Evolutionary conservation across 2,888 invertebrate genomes (phyloP).

Genomic region (Tenthredo mesomela): DNA sequence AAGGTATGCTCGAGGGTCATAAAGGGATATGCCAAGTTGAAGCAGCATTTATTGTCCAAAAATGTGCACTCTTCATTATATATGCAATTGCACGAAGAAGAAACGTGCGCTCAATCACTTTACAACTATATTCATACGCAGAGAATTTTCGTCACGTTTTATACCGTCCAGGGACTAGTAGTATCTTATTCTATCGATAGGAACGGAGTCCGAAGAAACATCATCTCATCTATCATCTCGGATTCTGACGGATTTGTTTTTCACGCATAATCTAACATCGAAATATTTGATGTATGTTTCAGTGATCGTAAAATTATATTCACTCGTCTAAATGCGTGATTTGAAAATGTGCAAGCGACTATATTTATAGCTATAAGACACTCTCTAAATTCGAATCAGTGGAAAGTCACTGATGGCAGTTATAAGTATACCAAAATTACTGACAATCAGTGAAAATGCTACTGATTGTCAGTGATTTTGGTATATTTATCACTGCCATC

Average conservation of each 20-base stretch:
- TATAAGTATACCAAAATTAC: too few species aligned
- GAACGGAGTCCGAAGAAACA: neutral
- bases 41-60: neutral
- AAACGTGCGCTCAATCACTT: neutral
- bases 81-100: neutral
- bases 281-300: neutral
- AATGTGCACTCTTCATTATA: neutral
- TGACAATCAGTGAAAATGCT: too few species aligned
- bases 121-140: neutral
- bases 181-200: neutral
- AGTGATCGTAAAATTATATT: too few species aligned
- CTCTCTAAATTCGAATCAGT: too few species aligned
- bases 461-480: too few species aligned
- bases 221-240: neutral
- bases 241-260: neutral
- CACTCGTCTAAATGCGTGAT: neutral
- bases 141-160: neutral
- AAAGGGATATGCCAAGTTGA: neutral
- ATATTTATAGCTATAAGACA: neutral
- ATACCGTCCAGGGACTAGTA: neutral
- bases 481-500: too few species aligned
- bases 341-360: neutral
- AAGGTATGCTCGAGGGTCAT: neutral
- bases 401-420: too few species aligned
- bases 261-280: neutral